Conservation (phyloP, 1,140 invertebrate species). For the Lepidurus packardi region DNA sequence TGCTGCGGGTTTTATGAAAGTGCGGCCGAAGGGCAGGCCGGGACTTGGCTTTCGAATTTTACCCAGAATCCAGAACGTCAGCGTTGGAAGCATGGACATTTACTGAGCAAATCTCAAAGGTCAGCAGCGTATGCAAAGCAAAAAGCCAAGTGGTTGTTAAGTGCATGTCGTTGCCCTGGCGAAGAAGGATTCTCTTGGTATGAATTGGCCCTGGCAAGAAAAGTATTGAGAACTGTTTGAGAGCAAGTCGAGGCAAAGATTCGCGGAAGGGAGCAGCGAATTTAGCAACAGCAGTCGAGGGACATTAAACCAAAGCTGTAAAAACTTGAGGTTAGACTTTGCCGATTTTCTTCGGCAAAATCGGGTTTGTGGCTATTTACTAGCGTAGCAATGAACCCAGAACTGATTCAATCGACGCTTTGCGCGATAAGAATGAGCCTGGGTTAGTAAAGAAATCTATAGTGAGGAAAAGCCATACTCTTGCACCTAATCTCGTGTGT, state of each 20-base stretch:
- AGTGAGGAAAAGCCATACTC: not conserved
- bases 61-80: not conserved
- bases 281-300: not conserved
- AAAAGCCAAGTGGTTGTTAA: not conserved
- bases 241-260: not conserved
- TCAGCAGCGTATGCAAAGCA: constrained; percentile 3
- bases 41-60: not conserved
- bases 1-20: not conserved
- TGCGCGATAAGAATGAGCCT: not conserved
- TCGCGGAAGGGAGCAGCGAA: not conserved
- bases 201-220: constrained; percentile 2
- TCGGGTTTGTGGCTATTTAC: not conserved
- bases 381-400: not conserved
- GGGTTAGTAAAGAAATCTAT: not conserved
- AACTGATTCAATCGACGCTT: not conserved
- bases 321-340: too few relatives aligned
- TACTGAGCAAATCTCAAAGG: not conserved
- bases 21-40: not conserved
- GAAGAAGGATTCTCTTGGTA: not conserved
- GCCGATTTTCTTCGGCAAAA: not conserved
- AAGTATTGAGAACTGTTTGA: too few relatives aligned
- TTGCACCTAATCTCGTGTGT: not conserved
- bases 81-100: not conserved
- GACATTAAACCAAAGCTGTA: too few relatives aligned
- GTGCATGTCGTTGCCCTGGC: constrained; percentile 1